Evolutionary conservation across 2,888 invertebrate genomes (phyloP).

Genomic region (Stenichneumon culpator): DNA sequence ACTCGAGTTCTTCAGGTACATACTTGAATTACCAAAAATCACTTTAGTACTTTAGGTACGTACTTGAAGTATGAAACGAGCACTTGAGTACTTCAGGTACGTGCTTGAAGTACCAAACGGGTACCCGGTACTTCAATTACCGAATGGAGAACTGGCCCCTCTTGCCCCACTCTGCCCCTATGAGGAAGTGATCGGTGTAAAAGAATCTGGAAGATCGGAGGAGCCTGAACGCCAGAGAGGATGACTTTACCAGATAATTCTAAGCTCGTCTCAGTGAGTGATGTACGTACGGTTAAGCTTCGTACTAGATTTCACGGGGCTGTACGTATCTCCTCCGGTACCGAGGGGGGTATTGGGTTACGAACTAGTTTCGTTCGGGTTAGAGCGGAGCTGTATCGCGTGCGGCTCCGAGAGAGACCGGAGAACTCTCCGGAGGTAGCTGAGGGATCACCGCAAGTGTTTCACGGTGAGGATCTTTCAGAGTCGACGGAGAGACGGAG

Average conservation of each 20-base stretch:
- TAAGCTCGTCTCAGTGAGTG: conserved; percentile 34
- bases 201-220: neutral
- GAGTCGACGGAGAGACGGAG: conserved; percentile 10
- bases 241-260: conserved; percentile 53
- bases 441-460: conserved; percentile 45
- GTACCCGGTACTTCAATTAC: too few species aligned
- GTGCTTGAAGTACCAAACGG: too few species aligned
- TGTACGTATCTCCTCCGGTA: conserved; percentile 54
- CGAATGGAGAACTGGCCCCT: too few species aligned
- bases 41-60: too few species aligned
- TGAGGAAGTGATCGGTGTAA: neutral
- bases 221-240: neutral
- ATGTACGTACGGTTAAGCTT: conserved; percentile 49
- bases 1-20: too few species aligned
- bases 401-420: conserved; percentile 42
- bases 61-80: too few species aligned
- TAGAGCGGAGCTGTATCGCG: conserved; percentile 59
- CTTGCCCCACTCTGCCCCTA: neutral
- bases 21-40: too few species aligned
- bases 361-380: conserved; percentile 69
- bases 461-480: conserved; percentile 39
- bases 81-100: too few species aligned
- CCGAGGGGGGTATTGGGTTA: conserved; percentile 63
- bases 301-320: conserved; percentile 68
- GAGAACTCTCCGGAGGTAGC: conserved; percentile 20